Evolutionary conservation across 1,140 invertebrate species (phyloP).

Genomic region (Patella vulgata): DNA sequence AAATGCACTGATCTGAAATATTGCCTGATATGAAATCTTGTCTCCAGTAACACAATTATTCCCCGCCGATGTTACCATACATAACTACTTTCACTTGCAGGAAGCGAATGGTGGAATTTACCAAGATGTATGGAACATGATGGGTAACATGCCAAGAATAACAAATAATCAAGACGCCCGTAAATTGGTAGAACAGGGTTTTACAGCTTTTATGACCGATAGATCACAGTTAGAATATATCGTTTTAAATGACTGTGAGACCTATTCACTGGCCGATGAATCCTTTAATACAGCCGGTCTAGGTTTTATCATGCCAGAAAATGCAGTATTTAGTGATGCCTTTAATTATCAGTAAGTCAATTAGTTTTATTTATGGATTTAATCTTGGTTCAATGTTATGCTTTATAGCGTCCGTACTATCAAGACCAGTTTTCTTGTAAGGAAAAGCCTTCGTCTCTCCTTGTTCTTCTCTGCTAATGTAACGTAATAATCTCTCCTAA

Average conservation of each 20-base stretch:
- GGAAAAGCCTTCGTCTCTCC: not conserved
- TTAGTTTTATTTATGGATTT: not conserved
- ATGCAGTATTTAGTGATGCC: constrained; percentile 37
- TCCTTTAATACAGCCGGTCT: constrained; percentile 50
- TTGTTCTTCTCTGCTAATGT: not conserved
- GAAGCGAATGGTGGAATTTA: constrained; percentile 38
- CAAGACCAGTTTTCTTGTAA: constrained; percentile 1
- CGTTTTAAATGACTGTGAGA: constrained; percentile 36
- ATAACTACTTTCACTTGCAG: constrained; percentile 23
- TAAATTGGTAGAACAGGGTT: constrained; percentile 24
- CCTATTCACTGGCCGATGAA: constrained; percentile 41
- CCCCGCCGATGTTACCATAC: no score
- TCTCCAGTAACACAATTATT: no score
- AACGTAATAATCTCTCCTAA: not conserved
- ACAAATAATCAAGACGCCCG: constrained; percentile 31
- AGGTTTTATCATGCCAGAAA: constrained; percentile 43
- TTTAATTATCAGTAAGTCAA: constrained; percentile 45
- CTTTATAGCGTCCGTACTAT: not conserved
- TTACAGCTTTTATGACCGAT: constrained; percentile 34
- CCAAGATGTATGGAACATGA: constrained; percentile 36
- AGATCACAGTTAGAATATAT: constrained; percentile 46
- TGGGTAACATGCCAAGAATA: constrained; percentile 33
- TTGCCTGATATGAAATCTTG: no score
- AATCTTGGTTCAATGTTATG: not conserved
- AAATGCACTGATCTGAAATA: no score